Percentiles rank a stretch among this genome's conserved stretches.
Evolutionary conservation across 1,140 invertebrate species (phyloP).

Genomic region (Nebria ingens): DNA sequence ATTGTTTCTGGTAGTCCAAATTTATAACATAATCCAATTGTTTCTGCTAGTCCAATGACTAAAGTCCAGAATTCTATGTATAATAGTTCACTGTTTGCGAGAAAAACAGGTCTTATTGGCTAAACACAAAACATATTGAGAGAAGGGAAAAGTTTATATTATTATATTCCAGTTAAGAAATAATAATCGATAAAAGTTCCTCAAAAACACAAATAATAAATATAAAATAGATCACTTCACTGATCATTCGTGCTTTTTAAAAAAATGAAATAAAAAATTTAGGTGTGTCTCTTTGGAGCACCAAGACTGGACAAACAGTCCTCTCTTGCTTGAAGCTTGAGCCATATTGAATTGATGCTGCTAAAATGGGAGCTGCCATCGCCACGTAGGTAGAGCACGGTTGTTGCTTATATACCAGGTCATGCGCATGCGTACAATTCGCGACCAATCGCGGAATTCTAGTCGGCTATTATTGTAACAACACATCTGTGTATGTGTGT

Average conservation of each 20-base stretch:
- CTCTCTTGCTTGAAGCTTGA: background rate
- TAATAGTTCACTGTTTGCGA: no score
- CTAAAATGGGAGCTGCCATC: background rate
- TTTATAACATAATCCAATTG: no score
- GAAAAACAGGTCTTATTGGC: no score
- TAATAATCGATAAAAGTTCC: no score
- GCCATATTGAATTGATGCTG: background rate
- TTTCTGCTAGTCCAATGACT: no score
- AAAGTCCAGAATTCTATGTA: no score
- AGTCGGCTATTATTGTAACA: constrained; percentile 1
- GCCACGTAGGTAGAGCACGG: background rate
- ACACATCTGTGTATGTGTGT: no score
- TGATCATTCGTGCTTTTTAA: background rate
- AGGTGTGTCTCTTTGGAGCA: background rate
- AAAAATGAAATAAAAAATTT: background rate
- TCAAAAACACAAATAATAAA: background rate
- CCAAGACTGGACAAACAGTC: no score
- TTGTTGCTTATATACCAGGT: background rate
- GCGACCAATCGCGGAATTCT: background rate
- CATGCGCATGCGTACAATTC: background rate
- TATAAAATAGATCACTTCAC: constrained; percentile 2
- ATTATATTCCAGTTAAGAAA: no score
- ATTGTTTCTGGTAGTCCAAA: no score
- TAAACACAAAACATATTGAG: no score
- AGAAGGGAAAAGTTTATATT: background rate